These are phyloP conservation scores for Hydraecia micacea DNA, from an alignment of 2,888 invertebrate species.

Conservation along the genomic window DNA sequence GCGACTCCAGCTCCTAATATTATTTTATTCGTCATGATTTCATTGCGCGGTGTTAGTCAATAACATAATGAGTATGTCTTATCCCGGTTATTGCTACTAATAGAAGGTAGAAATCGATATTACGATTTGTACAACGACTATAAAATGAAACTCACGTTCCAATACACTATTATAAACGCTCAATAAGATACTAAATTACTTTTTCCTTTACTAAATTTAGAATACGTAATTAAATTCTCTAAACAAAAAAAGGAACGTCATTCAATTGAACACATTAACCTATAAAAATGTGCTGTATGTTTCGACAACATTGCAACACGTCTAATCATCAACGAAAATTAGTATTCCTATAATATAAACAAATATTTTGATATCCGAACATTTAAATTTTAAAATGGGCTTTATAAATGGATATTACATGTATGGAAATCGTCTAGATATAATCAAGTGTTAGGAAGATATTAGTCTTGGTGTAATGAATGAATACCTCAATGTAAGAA, in stretches of 20 bases:
- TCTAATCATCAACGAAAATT: slow-evolving; percentile 72
- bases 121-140: slow-evolving; percentile 55
- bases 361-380: slow-evolving; percentile 82
- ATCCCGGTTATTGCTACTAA: slow-evolving; percentile 6
- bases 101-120: slow-evolving; percentile 32
- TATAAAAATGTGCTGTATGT: slow-evolving; percentile 39
- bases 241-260: slow-evolving; percentile 20
- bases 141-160: slow-evolving; percentile 47
- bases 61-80: slow-evolving; percentile 3
- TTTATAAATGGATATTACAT: slow-evolving; percentile 80
- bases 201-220: slow-evolving; percentile 39
- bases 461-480: slow-evolving; percentile 80
- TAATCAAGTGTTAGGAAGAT: slow-evolving; percentile 67
- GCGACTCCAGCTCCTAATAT: slow-evolving; percentile 12
- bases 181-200: slow-evolving; percentile 48
- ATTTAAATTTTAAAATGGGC: slow-evolving; percentile 80
- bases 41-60: slow-evolving; percentile 14
- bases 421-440: slow-evolving; percentile 75
- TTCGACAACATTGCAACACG: slow-evolving; percentile 39
- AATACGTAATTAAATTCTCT: slow-evolving; percentile 32
- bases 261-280: slow-evolving; percentile 11
- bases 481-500: slow-evolving; percentile 79
- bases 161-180: slow-evolving; percentile 41
- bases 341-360: slow-evolving; percentile 70
- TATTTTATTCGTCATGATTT: slow-evolving; percentile 22